Percentiles rank a stretch among this genome's conserved stretches.
These are phyloP conservation scores for Polypterus bichir DNA, from an alignment of 2,113 vertebrate species.

Conservation along the genomic window DNA sequence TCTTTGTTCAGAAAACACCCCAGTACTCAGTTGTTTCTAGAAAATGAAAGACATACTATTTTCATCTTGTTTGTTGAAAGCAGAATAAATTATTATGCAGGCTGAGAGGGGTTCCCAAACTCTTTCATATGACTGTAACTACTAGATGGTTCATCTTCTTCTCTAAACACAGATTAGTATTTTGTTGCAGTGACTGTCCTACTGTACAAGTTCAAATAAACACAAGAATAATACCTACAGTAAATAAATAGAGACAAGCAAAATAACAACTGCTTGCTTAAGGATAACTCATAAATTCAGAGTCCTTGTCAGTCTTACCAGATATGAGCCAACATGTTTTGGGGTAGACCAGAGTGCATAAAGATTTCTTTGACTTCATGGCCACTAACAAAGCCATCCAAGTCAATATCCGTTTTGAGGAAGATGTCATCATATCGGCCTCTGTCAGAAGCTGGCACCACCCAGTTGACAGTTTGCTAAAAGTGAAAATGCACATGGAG, in stretches of 20 bases:
- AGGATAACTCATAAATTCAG: neutral
- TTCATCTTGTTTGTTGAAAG: no score
- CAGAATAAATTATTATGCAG: no score
- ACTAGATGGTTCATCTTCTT: no score
- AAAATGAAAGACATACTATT: no score
- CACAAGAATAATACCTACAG: neutral
- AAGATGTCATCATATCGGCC: conserved; percentile 88
- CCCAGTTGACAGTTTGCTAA: conserved; percentile 73
- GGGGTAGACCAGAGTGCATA: conserved; percentile 87
- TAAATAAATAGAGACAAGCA: neutral
- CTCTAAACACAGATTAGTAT: no score
- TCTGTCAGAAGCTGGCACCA: conserved; percentile 74
- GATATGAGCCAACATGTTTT: conserved; percentile 84
- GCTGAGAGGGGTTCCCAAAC: no score
- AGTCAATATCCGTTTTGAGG: conserved; percentile 80
- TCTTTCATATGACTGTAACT: no score
- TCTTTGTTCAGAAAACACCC: no score
- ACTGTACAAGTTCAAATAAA: no score
- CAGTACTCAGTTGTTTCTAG: no score
- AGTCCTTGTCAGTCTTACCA: conserved; percentile 54
- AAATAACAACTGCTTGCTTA: neutral
- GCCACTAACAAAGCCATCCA: conserved; percentile 90
- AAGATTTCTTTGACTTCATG: conserved; percentile 95
- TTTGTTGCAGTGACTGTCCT: no score
- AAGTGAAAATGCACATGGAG: conserved; percentile 11